Evolutionary conservation across 2,797 vertebrate species (phyloP), one percentile per base, ranked within the genome.

Genomic region (Acanthiza pusilla): DNA sequence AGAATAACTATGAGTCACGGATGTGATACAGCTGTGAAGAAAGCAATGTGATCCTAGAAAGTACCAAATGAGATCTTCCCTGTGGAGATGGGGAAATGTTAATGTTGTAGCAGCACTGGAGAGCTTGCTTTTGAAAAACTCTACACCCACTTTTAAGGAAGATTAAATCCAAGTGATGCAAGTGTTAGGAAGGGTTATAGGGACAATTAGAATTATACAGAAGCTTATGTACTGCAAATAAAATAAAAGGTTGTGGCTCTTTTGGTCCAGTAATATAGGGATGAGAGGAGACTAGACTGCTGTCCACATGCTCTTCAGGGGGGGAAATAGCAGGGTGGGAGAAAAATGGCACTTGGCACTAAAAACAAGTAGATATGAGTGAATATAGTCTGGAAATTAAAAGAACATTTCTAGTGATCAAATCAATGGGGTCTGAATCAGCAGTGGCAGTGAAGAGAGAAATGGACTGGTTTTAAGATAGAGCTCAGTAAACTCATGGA

Each of bases 1-100:
- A 57, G 71, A 90, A 72, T 82, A 91, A 63, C 72, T 91, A 11
- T 68, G 88, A 96, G 79, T 72, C 88, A 84, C 58, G 2, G 0
- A 27, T n/a, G 51, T 83, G 75, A 85, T 92, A 83, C 51, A 84
- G 73, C 62, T 86, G 76, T 81, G 91, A 95, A 85, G 63, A 92
- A 92, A 91, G 88, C 4, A 4, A 34, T 88, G 40, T 25, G 70
- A 81, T 93, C 80, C 51, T 76, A 70, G 76, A 84, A 91, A 90
- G 60, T 67, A 63, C 79, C 71, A 38, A 79, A 63, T 19, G 71
- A 94, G 71, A 16, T 57, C 60, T 79, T 94, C 93, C 80, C 80
- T 82, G 86, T 6, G 1, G 71, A 92, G 90, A 60, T 4, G 22
- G 48, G 74, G 42, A 92, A 90, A 74, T 87, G 38, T 82, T 76